A percentile compares a stretch with the other conserved stretches of the same genome.
Evolutionary conservation across 2,888 invertebrate genomes (phyloP).

Genomic region (Blomia tropicalis): DNA sequence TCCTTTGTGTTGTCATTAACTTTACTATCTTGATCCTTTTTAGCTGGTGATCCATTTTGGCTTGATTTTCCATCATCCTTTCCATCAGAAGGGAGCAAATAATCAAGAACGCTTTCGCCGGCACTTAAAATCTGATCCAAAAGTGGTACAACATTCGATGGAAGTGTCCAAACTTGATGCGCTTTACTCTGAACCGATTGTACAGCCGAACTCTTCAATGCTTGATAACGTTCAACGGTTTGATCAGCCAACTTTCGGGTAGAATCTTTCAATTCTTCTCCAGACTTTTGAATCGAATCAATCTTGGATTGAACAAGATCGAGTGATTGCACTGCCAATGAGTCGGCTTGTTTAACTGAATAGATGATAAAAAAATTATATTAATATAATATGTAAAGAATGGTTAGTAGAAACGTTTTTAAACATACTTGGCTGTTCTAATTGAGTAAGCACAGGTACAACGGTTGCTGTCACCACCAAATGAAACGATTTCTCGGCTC

Average conservation of each 20-base stretch:
- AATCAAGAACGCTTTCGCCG: not conserved
- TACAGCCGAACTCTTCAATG: not conserved
- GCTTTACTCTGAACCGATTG: not conserved
- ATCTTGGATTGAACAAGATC: not conserved
- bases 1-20: not conserved
- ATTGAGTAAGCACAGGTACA: not conserved
- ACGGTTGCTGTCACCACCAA: not conserved
- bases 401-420: not conserved
- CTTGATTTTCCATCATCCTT: not conserved
- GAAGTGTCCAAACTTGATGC: not conserved
- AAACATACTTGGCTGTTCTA: slow-evolving; percentile 14
- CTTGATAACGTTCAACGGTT: not conserved
- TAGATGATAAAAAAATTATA: not conserved
- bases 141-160: not conserved
- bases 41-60: not conserved
- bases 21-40: not conserved
- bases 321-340: not conserved
- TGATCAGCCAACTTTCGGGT: not conserved
- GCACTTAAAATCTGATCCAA: not conserved
- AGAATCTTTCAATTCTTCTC: not conserved
- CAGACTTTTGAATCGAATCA: not conserved
- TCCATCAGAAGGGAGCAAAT: not conserved
- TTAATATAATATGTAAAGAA: not conserved
- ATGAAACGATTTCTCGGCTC: not conserved
- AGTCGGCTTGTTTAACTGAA: not conserved